Base-by-base conservation (phyloP, 23 tunicate species). In the Styela clava region DNA sequence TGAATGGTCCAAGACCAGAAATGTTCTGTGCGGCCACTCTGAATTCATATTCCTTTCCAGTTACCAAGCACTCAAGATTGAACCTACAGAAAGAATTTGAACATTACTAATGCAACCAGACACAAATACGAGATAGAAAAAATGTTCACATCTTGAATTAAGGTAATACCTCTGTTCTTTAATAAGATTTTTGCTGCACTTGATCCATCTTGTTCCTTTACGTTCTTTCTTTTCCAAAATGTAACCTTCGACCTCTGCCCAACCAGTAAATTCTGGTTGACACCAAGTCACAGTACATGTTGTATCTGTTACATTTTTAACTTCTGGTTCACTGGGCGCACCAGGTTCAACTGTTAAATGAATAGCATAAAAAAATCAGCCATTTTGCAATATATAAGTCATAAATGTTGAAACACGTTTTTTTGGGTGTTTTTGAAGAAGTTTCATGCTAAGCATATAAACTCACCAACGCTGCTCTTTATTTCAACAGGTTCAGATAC, bases 11-110 rank as follows among this genome's bases (percentile, higher is more conserved):
- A 26, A 83, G 31, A n/a, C 99, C 99, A 33, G 94, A 96, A 3
- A 83, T 86, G 68, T 95, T 95, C 80, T 90, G 85, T 9, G 99
- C 95, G 16, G 83, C 79, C 24, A 95, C 99, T 52, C 99, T 78
- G 81, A 95, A 95, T 69, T 89, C 92, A 82, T 95, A 95, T 63
- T 95, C 89, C 21, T 83, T 90, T 78, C 78, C 83, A 77, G 89
- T 85, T 26, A 73, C 70, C 62, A 95, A 5, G 74, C 81, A 76
- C 31, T 83, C 74, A 2, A 83, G 74, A 32, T 74, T 79, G 74
- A 87, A 82, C 52, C 96, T 83, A 16, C 5, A 71, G 32, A 2
- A 71, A 22, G 29, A 25, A 65, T 19, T 61, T 61, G 19, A 61
- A n/a, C n/a, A n/a, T n/a, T n/a, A n/a, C n/a, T n/a, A n/a, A n/a